These are phyloP conservation scores for Sakesphorus luctuosus DNA, from an alignment of 2,113 vertebrate genomes.

Conservation along the genomic window DNA sequence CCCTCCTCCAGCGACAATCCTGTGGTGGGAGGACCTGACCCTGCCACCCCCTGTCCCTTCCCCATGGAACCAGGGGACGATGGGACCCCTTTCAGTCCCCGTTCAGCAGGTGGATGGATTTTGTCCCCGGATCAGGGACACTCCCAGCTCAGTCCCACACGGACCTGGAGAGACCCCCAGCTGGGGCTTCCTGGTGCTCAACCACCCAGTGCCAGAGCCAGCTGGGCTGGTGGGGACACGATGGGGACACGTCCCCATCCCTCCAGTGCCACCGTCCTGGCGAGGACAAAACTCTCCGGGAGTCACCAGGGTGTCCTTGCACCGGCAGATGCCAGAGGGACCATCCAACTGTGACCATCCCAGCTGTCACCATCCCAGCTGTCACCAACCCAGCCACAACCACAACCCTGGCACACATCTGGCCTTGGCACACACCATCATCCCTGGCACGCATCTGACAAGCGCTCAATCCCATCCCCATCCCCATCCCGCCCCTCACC, in stretches of 20 bases:
- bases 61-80: neutral
- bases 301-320: neutral
- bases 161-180: neutral
- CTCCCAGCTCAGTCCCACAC: accelerated
- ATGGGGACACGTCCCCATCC: accelerated
- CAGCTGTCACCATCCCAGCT: neutral
- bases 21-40: accelerated
- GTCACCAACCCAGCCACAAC: too few species aligned
- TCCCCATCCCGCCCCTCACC: neutral
- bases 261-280: accelerated
- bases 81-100: accelerated
- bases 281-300: neutral
- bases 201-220: accelerated
- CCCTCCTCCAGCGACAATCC: neutral
- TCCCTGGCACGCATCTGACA: neutral
- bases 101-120: neutral
- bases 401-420: neutral
- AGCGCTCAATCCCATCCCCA: neutral
- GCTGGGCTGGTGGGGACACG: accelerated
- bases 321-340: neutral
- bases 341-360: neutral
- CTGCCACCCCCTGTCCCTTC: neutral
- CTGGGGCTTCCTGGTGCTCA: neutral
- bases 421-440: neutral
- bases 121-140: neutral